Percentiles rank a stretch among this genome's conserved stretches.
phyloP scores from a whole-genome alignment of 2,888 invertebrate genomes.

The Campaea margaritaria region DNA sequence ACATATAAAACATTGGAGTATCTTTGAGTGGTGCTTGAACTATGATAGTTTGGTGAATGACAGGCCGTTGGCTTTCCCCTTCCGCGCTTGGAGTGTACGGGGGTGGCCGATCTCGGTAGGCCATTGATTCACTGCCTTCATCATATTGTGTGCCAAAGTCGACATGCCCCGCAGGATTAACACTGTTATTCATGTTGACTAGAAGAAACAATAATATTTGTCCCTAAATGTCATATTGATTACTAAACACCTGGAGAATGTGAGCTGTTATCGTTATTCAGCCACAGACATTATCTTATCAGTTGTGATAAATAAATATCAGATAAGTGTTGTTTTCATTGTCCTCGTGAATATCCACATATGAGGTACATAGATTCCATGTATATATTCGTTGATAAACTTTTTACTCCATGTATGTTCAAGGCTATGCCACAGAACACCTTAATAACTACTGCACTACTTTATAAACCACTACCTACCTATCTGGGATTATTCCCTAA shows the following conservation, averaged over 20 bases:
- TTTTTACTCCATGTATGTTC: too few species aligned
- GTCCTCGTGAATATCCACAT: conserved; percentile 3
- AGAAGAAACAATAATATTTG: conserved; percentile 36
- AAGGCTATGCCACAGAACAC: too few species aligned
- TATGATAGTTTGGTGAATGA: conserved; percentile 62
- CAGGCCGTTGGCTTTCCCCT: conserved; percentile 51
- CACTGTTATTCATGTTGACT: conserved; percentile 52
- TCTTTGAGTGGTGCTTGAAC: conserved; percentile 62
- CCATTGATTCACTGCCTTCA: conserved; percentile 43
- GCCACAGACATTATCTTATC: conserved; percentile 57
- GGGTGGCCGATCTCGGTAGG: conserved; percentile 63
- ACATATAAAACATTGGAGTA: conserved; percentile 61
- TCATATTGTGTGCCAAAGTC: conserved; percentile 44
- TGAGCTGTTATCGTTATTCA: conserved; percentile 53
- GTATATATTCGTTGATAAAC: too few species aligned
- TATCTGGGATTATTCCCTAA: too few species aligned
- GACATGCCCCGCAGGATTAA: conserved; percentile 46
- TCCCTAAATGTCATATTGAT: conserved; percentile 51
- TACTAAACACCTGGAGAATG: conserved; percentile 45
- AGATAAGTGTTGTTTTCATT: conserved; percentile 39
- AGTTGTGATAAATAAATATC: conserved; percentile 51
- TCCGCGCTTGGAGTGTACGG: conserved; percentile 57
- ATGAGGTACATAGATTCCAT: background rate
- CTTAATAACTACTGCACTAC: too few species aligned
- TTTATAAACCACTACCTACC: too few species aligned